These are phyloP conservation scores for Aelia acuminata DNA, from an alignment of 2,888 invertebrate species.

Conservation along the genomic window DNA sequence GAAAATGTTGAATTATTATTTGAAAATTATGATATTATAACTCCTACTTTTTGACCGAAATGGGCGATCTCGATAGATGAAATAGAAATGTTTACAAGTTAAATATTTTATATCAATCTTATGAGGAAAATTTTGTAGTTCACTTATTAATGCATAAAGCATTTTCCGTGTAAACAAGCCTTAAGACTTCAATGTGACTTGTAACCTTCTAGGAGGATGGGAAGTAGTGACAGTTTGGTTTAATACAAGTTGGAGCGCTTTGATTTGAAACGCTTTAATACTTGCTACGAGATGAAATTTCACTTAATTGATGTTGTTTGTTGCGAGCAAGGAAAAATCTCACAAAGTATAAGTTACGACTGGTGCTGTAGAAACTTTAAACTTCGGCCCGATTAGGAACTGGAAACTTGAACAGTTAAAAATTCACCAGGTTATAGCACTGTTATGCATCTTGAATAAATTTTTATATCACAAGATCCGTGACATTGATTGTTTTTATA, in stretches of 20 bases:
- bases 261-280: conserved; percentile 18
- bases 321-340: background rate
- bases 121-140: too few species aligned
- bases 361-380: background rate
- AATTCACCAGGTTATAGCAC: background rate
- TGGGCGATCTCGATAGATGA: too few species aligned
- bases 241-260: background rate
- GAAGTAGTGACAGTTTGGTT: background rate
- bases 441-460: background rate
- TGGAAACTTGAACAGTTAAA: conserved; percentile 16
- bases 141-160: too few species aligned
- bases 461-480: background rate
- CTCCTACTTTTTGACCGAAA: too few species aligned
- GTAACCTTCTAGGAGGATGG: too few species aligned
- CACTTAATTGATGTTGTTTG: conserved; percentile 40
- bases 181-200: too few species aligned
- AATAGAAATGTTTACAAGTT: too few species aligned
- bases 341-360: background rate
- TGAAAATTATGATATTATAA: too few species aligned
- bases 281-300: conserved; percentile 17
- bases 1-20: too few species aligned
- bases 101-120: too few species aligned
- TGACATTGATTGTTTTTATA: background rate
- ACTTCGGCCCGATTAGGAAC: background rate
- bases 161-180: too few species aligned